Evolutionary conservation across 2,797 vertebrate species (phyloP).

Genomic region (Acrossocheilus wenchowensis): DNA sequence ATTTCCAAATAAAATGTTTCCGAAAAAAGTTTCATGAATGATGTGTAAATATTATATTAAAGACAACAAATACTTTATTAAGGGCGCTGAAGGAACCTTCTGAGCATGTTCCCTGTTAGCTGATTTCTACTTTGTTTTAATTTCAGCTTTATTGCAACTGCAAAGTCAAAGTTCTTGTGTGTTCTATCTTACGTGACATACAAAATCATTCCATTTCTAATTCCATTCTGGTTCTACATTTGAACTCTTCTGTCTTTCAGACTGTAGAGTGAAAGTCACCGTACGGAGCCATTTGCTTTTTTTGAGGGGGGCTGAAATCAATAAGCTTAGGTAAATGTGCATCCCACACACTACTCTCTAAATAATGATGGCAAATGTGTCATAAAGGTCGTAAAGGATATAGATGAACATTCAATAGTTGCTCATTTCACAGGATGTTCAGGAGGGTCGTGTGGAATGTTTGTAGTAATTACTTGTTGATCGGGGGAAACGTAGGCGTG

Average conservation of each 20-base stretch:
- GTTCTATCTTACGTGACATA: not conserved
- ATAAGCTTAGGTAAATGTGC: conserved; percentile 26
- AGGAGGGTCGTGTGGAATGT: conserved; percentile 15
- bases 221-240: not conserved
- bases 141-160: not conserved
- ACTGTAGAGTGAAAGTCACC: not conserved
- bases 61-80: not conserved
- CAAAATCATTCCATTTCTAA: not conserved
- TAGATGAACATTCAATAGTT: conserved; percentile 39
- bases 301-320: conserved; percentile 6
- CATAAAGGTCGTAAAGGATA: conserved; percentile 31
- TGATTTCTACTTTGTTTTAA: not conserved
- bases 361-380: conserved; percentile 31
- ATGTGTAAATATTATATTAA: not conserved
- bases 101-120: not conserved
- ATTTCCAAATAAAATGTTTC: not conserved
- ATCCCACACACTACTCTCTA: conserved; percentile 22
- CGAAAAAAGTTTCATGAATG: too few species aligned
- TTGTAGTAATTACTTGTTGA: conserved; percentile 35
- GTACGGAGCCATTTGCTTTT: not conserved
- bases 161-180: not conserved
- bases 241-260: not conserved
- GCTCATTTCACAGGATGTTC: conserved; percentile 25
- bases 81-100: not conserved
- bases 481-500: conserved; percentile 13